Base-by-base conservation (phyloP, 2,888 invertebrate genomes). In the Cerastis leucographa region DNA sequence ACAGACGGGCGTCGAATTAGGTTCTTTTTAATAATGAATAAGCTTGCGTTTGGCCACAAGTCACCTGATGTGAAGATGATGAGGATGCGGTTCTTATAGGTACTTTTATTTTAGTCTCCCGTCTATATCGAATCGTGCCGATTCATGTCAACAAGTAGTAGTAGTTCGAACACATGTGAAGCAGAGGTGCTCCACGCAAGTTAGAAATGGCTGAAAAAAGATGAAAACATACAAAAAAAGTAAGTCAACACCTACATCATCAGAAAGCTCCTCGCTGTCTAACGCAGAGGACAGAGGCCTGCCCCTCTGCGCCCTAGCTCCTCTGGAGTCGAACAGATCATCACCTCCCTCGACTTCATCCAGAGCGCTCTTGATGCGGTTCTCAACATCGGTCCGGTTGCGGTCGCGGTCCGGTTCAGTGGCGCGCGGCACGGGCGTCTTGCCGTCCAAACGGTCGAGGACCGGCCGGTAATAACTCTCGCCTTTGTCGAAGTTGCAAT, bases 401-500 rank as follows among this genome's bases (percentile, higher is more conserved):
- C 93, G 90, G 1, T 96, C 96, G 1, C 94, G 94, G 40, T 96
- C 95, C 0, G 95, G 93, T 81, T 96, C 96, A 25, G 92, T 89
- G 11, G 91, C 90, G 40, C 92, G 91, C 1, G 91, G 89, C 11
- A 89, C 86, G 3, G 95, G 90, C 0, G 88, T 82, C 94, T 98
- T 98, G 85, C 98, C 97, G 92, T 98, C 98, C 86, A 98, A 94
- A 78, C 98, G 97, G 92, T 98, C 98, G 67, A 98, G 95, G 85
- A 98, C 97, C 19, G 98, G 97, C 88, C 97, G 97, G 97, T 98
- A 98, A 93, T 98, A 98, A 90, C 98, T 98, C 94, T 98, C 98
- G 75, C 98, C 98, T 92, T 98, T 98, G 95, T 98, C 97, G 96
- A 98, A 98, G 94, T 98, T 98, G 94, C 98, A 98, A 91, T 98